These are phyloP conservation scores for Falco berigora DNA, from an alignment of 2,797 vertebrate species.

Conservation along the genomic window DNA sequence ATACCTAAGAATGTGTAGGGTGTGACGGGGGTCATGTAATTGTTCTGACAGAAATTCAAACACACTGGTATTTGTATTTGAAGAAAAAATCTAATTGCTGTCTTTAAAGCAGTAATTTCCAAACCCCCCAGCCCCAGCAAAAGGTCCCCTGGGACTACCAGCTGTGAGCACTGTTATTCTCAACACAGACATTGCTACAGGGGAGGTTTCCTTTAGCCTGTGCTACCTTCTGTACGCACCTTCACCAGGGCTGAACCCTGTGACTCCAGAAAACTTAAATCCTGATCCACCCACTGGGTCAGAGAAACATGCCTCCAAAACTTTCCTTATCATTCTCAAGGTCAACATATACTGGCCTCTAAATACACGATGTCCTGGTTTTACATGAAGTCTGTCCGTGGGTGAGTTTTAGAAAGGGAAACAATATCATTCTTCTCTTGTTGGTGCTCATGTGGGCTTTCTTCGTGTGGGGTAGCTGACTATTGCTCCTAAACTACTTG, in stretches of 20 bases:
- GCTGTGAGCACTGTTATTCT: fast-evolving
- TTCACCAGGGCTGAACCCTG: not conserved
- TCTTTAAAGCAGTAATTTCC: not conserved
- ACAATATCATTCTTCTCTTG: not conserved
- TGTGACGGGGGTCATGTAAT: not conserved
- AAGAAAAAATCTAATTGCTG: not conserved
- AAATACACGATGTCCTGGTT: not conserved
- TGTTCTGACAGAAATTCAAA: not conserved
- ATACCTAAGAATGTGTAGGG: not conserved
- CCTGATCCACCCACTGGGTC: not conserved
- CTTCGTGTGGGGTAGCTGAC: not conserved
- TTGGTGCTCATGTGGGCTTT: not conserved
- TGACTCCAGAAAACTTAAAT: not conserved
- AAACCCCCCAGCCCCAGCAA: not conserved
- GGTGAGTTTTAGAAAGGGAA: not conserved
- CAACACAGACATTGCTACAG: not conserved
- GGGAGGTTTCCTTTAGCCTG: not conserved
- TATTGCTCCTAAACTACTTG: not conserved
- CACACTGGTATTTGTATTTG: not conserved
- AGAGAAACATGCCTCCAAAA: not conserved
- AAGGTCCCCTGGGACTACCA: not conserved
- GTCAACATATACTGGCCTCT: not conserved
- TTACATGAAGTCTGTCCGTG: not conserved
- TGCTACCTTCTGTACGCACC: not conserved
- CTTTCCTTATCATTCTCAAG: not conserved